Evolutionary conservation across 1,140 invertebrate species (phyloP), one percentile per base, ranked within the genome.

Genomic region (Ceratosolen fusciceps): DNA sequence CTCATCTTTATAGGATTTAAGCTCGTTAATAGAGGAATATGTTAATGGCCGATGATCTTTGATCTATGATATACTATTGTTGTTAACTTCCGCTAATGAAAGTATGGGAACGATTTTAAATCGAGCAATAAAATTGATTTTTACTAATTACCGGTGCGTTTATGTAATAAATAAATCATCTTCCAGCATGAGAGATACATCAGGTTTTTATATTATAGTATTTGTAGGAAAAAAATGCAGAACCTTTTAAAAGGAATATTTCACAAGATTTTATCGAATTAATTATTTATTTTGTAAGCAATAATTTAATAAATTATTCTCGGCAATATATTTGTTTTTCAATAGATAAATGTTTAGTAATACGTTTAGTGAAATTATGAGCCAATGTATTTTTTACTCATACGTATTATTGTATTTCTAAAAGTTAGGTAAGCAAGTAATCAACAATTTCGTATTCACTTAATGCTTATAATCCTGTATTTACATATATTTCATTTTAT

Each of bases 211-310:
- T 21, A 34, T 19, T 29, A 19, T 47, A 26, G n/a, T n/a, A n/a
- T n/a, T n/a, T n/a, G n/a, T n/a, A n/a, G n/a, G n/a, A n/a, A 7
- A 24, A 14, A 47, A 29, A 60, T 34, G 24, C 52, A 37, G 56
- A 72, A 71, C 31, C 29, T 37, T 39, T 73, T 19, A 73, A 79
- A 65, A 26, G 24, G 21, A 26, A 54, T 39, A 67, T 79, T 74
- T 65, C 70, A 12, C 43, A 73, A 79, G 39, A 24, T 29, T n/a
- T 65, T 73, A 65, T 73, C 39, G 58, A 79, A 73, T 79, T 73
- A 52, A 79, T 79, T 68, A 65, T 79, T 21, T 21, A 70, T 67
- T 47, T 65, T 62, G 19, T 37, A 52, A 52, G 43, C 39, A 54
- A n/a, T n/a, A n/a, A 67, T 73, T 74, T 68, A 67, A 26, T 24